phyloP scores from a whole-genome alignment of 92 coral and sea anemone species.

The Pocillopora grandis region DNA sequence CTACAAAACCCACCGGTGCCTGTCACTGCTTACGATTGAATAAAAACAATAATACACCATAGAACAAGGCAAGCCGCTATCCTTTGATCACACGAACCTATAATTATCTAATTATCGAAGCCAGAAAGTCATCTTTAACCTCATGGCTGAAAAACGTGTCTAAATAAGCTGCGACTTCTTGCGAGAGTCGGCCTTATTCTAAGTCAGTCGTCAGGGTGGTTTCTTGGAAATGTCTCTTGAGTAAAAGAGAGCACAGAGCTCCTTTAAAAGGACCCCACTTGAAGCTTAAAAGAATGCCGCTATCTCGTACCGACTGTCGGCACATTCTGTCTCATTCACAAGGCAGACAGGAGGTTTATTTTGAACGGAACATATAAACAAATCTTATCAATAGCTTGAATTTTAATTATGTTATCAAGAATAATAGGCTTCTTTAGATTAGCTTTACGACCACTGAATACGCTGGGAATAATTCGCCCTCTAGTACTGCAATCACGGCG shows the following conservation, averaged over 20 bases:
- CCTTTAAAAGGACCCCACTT: conserved; percentile 34
- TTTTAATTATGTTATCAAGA: conserved; percentile 36
- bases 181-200: background rate
- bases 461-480: conserved; percentile 7
- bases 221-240: background rate
- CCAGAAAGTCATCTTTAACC: conserved; percentile 28
- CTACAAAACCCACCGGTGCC: conserved; percentile 41
- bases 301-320: conserved; percentile 45
- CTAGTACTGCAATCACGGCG: conserved; percentile 6
- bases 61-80: conserved; percentile 31
- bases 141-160: background rate
- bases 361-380: conserved; percentile 30
- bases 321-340: conserved; percentile 34
- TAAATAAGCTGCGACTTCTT: background rate
- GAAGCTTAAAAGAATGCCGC: conserved; percentile 47
- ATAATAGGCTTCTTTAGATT: conserved; percentile 28
- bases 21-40: conserved; percentile 24
- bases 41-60: conserved; percentile 28
- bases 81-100: conserved; percentile 42
- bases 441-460: conserved; percentile 23
- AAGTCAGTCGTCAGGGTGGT: background rate
- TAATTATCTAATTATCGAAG: conserved; percentile 42
- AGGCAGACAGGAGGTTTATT: conserved; percentile 42
- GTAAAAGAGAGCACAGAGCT: background rate
- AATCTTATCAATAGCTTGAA: conserved; percentile 41